Evolutionary conservation across 2,888 invertebrate species (phyloP).

Genomic region (Zonitis immaculata): DNA sequence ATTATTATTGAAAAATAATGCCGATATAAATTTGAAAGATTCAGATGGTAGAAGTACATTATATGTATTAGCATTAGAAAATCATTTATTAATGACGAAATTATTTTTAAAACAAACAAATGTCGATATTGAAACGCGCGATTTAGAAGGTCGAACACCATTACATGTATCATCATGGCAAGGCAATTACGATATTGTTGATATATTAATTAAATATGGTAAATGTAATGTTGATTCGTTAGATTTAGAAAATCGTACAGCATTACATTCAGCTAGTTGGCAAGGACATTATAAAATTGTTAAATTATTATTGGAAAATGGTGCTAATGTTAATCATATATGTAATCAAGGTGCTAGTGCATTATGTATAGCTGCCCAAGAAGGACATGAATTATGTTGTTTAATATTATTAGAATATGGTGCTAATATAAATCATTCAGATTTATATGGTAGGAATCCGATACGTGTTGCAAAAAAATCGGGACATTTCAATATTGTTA

Average conservation of each 20-base stretch:
- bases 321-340: conserved; percentile 81
- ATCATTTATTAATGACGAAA: conserved; percentile 76
- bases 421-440: conserved; percentile 80
- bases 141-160: conserved; percentile 87
- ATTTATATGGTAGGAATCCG: conserved; percentile 81
- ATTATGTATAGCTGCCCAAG: conserved; percentile 90
- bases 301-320: conserved; percentile 70
- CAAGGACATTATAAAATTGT: conserved; percentile 87
- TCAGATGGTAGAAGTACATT: conserved; percentile 89
- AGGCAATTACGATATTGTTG: conserved; percentile 91
- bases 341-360: conserved; percentile 96
- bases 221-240: conserved; percentile 83
- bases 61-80: conserved; percentile 86
- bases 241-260: conserved; percentile 82
- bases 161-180: conserved; percentile 91
- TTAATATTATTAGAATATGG: conserved; percentile 75
- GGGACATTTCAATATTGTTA: conserved; percentile 80
- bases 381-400: conserved; percentile 92
- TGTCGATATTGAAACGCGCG: conserved; percentile 81
- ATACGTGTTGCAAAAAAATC: conserved; percentile 87
- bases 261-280: conserved; percentile 94
- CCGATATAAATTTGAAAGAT: conserved; percentile 84
- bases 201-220: conserved; percentile 70
- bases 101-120: conserved; percentile 69
- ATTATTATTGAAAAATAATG: conserved; percentile 65